Evolutionary conservation across 2,797 vertebrate genomes (phyloP).

Genomic region (Telmatherina bonti): DNA sequence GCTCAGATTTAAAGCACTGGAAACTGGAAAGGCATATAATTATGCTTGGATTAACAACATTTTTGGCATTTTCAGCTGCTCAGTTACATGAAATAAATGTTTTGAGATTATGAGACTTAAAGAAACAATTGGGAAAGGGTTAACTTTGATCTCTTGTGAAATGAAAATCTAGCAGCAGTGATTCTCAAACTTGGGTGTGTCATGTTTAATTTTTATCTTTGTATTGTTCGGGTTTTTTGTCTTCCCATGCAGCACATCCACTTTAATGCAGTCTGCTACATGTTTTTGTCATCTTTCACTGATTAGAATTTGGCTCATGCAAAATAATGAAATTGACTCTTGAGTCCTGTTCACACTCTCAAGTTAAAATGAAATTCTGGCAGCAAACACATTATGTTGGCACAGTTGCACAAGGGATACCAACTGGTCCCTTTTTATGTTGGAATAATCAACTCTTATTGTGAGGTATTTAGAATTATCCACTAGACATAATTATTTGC

Average conservation of each 20-base stretch:
- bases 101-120: not conserved
- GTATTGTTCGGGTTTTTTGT: not conserved
- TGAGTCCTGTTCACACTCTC: not conserved
- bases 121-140: not conserved
- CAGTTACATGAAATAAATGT: not conserved
- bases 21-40: not conserved
- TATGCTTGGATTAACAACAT: not conserved
- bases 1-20: not conserved
- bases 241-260: not conserved
- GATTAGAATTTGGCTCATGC: not conserved
- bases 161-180: not conserved
- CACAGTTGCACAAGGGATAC: conserved; percentile 16
- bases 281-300: not conserved
- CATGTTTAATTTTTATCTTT: not conserved
- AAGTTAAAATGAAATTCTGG: not conserved
- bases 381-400: not conserved
- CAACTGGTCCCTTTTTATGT: conserved; percentile 36
- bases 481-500: conserved; percentile 25
- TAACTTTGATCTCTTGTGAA: not conserved
- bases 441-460: conserved; percentile 24
- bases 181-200: no score
- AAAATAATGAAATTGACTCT: not conserved
- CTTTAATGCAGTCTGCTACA: not conserved
- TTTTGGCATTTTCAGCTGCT: not conserved
- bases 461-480: conserved; percentile 17